These are phyloP conservation scores for Clarias laeviceps DNA, from an alignment of 2,797 vertebrate genomes.

Conservation along the genomic window DNA sequence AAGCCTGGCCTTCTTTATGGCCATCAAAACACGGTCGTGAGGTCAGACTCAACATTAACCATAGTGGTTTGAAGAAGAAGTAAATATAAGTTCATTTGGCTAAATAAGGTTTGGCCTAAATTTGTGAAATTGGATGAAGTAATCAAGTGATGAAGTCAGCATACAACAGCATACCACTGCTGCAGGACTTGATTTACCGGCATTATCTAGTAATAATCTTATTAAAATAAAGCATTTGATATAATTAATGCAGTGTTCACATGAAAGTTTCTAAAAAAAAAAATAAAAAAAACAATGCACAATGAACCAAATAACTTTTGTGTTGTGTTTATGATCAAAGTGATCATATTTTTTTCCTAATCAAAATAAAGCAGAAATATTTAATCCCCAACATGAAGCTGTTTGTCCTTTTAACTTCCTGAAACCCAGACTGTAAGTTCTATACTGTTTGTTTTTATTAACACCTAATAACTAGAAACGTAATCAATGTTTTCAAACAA, in stretches of 20 bases:
- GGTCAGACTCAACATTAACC: constrained; percentile 9
- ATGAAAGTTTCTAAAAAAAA: neutral
- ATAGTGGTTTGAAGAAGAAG: neutral
- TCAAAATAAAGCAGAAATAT: neutral
- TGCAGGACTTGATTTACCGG: neutral
- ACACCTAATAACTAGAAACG: no score
- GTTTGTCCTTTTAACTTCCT: neutral
- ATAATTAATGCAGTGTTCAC: neutral
- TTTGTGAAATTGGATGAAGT: constrained; percentile 8
- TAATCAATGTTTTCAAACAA: no score
- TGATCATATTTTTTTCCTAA: neutral
- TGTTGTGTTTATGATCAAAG: neutral
- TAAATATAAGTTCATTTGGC: constrained; percentile 9
- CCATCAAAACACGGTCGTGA: constrained; percentile 13
- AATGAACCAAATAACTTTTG: neutral
- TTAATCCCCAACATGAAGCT: neutral
- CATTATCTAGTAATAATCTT: neutral
- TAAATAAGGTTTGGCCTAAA: constrained; percentile 19
- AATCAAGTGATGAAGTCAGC: neutral
- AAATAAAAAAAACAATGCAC: no score
- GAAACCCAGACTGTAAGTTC: no score
- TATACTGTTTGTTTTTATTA: no score
- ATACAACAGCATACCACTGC: neutral
- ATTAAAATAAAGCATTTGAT: neutral
- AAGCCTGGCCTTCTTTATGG: constrained; percentile 22